Percentiles rank a stretch among this genome's conserved stretches.
Evolutionary conservation across 1,140 invertebrate genomes (phyloP).

Genomic region (Drosophila auraria): DNA sequence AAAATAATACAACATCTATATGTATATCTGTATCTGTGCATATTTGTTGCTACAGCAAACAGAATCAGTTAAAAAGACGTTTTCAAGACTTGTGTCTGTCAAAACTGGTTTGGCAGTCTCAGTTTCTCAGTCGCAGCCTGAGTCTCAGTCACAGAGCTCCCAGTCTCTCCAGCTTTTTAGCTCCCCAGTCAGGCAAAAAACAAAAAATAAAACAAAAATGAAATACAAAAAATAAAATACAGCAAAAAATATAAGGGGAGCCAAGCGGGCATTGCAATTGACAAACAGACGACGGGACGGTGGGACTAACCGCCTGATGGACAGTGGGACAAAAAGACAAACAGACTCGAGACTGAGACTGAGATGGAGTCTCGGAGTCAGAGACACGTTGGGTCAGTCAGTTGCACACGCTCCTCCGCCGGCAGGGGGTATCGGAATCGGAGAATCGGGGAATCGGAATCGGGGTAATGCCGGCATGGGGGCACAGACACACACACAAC

Average conservation of each 20-base stretch:
- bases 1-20: constrained; percentile 41
- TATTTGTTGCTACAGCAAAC: constrained; percentile 71
- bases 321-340: constrained; percentile 51
- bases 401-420: constrained; percentile 66
- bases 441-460: constrained; percentile 43
- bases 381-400: constrained; percentile 75
- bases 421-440: constrained; percentile 63
- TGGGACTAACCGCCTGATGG: constrained; percentile 33
- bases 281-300: constrained; percentile 70
- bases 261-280: constrained; percentile 75
- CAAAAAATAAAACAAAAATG: constrained; percentile 32
- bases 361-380: constrained; percentile 19
- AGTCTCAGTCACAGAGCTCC: constrained; percentile 18
- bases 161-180: constrained; percentile 43
- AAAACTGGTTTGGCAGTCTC: constrained; percentile 75
- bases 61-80: constrained; percentile 83
- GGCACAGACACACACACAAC: constrained; percentile 39
- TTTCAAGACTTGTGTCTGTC: constrained; percentile 81
- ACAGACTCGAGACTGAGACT: constrained; percentile 27
- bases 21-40: constrained; percentile 66
- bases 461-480: constrained; percentile 58
- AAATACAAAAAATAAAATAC: constrained; percentile 43
- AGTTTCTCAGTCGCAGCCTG: constrained; percentile 27
- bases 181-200: constrained; percentile 76
- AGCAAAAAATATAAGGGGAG: constrained; percentile 37